phyloP scores from a whole-genome alignment of 2,888 invertebrate species.

The Phragmatobia fuliginosa region DNA sequence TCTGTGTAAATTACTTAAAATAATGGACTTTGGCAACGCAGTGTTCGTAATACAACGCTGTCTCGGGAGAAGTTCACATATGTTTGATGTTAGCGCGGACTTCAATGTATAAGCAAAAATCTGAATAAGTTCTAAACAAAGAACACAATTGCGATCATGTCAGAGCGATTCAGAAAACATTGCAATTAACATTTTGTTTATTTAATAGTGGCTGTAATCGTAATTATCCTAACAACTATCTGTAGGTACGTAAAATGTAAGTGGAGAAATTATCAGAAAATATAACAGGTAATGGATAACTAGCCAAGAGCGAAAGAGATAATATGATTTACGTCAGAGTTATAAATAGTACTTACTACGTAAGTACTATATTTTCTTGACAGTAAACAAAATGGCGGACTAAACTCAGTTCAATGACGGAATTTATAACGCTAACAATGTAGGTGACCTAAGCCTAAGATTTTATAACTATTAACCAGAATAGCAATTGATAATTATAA shows the following conservation, averaged over 20 bases:
- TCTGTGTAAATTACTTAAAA: conserved; percentile 4
- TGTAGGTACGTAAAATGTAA: not conserved
- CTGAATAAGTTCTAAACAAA: conserved; percentile 1
- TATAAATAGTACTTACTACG: not conserved
- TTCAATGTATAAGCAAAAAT: conserved; percentile 25
- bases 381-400: conserved; percentile 35
- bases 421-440: not conserved
- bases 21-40: not conserved
- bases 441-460: not conserved
- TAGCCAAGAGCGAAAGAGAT: conserved; percentile 27
- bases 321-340: conserved; percentile 24
- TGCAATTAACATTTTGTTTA: not conserved
- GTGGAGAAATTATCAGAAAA: conserved; percentile 16
- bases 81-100: not conserved
- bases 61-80: not conserved
- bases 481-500: not conserved
- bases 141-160: no score
- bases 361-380: conserved; percentile 9
- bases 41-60: conserved; percentile 26
- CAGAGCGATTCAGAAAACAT: not conserved
- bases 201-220: not conserved
- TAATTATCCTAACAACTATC: no score
- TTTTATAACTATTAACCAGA: not conserved
- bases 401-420: not conserved
- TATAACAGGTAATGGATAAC: conserved; percentile 1